phyloP scores from a whole-genome alignment of 2,888 invertebrate species.

The Eupithecia exiguata region DNA sequence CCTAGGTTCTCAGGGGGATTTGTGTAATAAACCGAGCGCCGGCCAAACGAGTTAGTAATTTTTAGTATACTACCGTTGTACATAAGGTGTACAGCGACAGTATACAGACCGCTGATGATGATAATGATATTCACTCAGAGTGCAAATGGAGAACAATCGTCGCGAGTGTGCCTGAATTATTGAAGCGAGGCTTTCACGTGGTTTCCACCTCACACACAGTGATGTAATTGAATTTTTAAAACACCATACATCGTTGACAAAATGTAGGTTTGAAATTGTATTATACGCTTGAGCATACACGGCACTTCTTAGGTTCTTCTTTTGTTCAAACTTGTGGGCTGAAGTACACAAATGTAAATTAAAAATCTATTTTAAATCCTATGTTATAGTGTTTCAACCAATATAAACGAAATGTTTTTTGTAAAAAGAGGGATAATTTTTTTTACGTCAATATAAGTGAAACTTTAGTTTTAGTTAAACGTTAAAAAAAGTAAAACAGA shows the following conservation, averaged over 20 bases:
- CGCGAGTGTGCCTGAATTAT: conserved; percentile 8
- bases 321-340: background rate
- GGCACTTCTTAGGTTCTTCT: background rate
- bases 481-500: no score
- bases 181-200: background rate
- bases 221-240: conserved; percentile 11
- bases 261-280: background rate
- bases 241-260: background rate
- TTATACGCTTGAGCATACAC: background rate
- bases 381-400: no score
- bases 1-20: background rate
- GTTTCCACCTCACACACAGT: background rate
- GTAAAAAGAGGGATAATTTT: no score
- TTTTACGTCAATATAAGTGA: no score
- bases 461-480: no score
- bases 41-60: no score
- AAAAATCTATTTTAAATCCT: background rate
- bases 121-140: background rate
- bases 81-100: no score
- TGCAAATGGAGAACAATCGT: conserved; percentile 10
- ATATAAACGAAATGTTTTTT: no score
- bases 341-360: background rate
- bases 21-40: background rate
- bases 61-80: no score
- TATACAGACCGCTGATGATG: no score